A percentile compares a stretch with the other conserved stretches of the same genome.
Evolutionary conservation across 2,113 vertebrate genomes (phyloP).

Genomic region (Marcusenius ussheri): DNA sequence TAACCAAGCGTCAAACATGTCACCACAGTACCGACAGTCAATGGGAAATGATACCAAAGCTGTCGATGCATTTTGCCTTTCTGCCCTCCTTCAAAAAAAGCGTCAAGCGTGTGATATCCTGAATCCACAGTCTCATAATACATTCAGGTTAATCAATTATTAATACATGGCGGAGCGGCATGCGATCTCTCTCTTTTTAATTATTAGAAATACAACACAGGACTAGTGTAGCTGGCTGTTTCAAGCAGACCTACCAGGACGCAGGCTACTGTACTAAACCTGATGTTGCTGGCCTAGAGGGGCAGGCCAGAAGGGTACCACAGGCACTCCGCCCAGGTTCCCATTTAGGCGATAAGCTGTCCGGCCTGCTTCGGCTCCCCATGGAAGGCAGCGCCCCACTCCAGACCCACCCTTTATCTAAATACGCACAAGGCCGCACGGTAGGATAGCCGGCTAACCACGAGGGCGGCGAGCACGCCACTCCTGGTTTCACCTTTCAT

Average conservation of each 20-base stretch:
- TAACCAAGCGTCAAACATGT: not conserved
- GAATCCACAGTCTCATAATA: not conserved
- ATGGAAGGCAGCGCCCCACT: not conserved
- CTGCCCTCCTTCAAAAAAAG: not conserved
- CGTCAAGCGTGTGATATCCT: not conserved
- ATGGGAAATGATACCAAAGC: not conserved
- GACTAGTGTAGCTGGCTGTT: not conserved
- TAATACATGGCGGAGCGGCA: not conserved
- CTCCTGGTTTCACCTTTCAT: not conserved
- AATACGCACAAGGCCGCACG: not conserved
- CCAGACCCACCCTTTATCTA: not conserved
- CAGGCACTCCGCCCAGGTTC: not conserved
- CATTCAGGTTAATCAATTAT: conserved; percentile 11
- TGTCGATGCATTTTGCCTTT: not conserved
- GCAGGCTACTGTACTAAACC: not conserved
- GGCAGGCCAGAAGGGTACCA: not conserved
- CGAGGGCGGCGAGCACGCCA: not conserved
- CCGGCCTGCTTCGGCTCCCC: not conserved
- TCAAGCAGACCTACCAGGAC: not conserved
- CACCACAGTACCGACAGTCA: not conserved
- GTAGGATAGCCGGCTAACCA: not conserved
- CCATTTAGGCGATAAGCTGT: not conserved
- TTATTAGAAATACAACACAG: not conserved
- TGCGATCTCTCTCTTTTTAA: not conserved
- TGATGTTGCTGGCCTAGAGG: not conserved